A percentile compares a stretch with the other conserved stretches of the same genome.
These are phyloP conservation scores for Meandrina meandrites DNA, from an alignment of 92 coral and sea anemone species.

Conservation along the genomic window DNA sequence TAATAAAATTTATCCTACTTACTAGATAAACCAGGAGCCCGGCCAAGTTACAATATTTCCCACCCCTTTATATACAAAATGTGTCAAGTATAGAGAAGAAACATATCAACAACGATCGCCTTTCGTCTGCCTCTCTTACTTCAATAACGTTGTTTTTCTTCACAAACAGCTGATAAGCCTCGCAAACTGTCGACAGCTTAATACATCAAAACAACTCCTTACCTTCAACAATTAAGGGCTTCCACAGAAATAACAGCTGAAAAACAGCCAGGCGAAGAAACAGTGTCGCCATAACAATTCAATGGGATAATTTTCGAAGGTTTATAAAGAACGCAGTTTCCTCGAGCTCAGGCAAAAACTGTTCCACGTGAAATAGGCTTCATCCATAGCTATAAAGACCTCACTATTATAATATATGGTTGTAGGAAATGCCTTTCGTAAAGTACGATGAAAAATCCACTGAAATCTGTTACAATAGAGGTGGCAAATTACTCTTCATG, in stretches of 20 bases:
- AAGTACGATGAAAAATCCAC: slow-evolving; percentile 6
- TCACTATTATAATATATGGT: neutral
- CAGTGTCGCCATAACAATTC: slow-evolving; percentile 43
- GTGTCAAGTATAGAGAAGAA: neutral
- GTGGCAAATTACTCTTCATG: neutral
- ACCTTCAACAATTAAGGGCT: slow-evolving; percentile 36
- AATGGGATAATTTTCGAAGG: neutral
- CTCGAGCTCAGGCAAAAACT: neutral
- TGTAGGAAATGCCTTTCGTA: neutral
- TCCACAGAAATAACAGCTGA: slow-evolving; percentile 22
- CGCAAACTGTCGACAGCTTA: neutral
- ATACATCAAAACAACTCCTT: slow-evolving; percentile 16
- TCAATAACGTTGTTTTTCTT: neutral
- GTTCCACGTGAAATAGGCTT: neutral
- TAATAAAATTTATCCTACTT: neutral
- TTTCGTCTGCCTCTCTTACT: slow-evolving; percentile 10
- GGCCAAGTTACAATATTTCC: neutral
- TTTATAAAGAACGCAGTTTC: slow-evolving; percentile 23
- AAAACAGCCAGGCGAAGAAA: slow-evolving; percentile 26
- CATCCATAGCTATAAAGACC: neutral
- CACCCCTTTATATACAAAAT: neutral
- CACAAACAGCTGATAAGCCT: slow-evolving; percentile 24
- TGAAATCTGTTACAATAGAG: neutral
- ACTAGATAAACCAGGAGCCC: neutral
- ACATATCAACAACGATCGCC: slow-evolving; percentile 16